Base-by-base conservation (phyloP, 2,797 vertebrate genomes). In the Schizothorax lantsangensis region DNA sequence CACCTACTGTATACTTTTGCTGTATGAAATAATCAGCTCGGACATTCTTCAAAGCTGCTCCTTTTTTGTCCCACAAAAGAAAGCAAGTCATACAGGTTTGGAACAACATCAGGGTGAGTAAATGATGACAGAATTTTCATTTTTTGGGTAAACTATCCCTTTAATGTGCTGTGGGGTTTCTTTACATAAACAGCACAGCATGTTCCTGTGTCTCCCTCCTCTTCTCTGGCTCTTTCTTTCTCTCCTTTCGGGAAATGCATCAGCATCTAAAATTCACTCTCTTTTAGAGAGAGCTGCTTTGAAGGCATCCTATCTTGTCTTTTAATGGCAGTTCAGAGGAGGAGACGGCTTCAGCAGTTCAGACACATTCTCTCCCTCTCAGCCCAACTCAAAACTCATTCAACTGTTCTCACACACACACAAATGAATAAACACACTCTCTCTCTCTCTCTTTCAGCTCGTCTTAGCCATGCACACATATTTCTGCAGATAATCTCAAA, bases 391-490 rank as follows among this genome's bases (percentile, higher is more conserved):
- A 47, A 81, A 86, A 81, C 71, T 75, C 54, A 86, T 86, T 81
- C 79, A 74, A 86, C 57, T 75, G 23, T 78, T 40, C 83, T 45
- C 91, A 88, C 90, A 92, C 92, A 94, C 73, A 77, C 77, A 72
- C 68, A 92, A 89, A 93, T 92, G 91, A 91, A 89, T 88, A 89
- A 91, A 81, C 59, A 71, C 59, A 26, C 80, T 62, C 77, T 36
- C 36, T 36, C 72, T 88, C 72, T 87, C 78, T 49, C 47, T 49
- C 14, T 43, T 78, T 87, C 79, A 84, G 82, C 89, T 89, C 85
- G 88, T 89, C 88, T 90, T 54, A 85, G 40, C 91, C 72, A 71
- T 83, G 79, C 79, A 85, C 49, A 81, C 85, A 84, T 23, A 78
- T 81, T 88, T 84, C 62, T 77, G 88, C 79, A 54, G 85, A 86